A percentile compares a stretch with the other conserved stretches of the same genome.
Evolutionary conservation across 2,888 invertebrate species (phyloP).

Genomic region (Ceratothoa steindachneri): DNA sequence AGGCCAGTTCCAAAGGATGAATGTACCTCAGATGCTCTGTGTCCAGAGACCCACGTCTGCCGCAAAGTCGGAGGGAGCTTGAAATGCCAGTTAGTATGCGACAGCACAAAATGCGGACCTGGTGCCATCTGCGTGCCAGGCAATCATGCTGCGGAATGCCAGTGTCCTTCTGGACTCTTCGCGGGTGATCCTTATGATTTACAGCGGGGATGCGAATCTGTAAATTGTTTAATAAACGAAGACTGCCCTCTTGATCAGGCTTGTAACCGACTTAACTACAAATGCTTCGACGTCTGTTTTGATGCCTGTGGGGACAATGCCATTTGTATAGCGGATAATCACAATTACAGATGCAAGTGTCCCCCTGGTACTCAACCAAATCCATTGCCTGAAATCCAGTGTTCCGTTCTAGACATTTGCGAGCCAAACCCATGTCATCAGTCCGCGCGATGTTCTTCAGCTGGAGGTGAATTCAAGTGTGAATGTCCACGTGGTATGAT

Average conservation of each 20-base stretch:
- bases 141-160: conserved; percentile 82
- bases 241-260: conserved; percentile 63
- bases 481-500: conserved; percentile 71
- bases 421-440: conserved; percentile 66
- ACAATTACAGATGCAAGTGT: conserved; percentile 76
- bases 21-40: conserved; percentile 75
- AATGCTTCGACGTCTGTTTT: conserved; percentile 75
- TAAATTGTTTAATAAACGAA: conserved; percentile 59
- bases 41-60: conserved; percentile 76
- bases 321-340: conserved; percentile 80
- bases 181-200: conserved; percentile 79
- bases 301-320: conserved; percentile 81
- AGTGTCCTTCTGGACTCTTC: conserved; percentile 80
- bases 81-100: conserved; percentile 74
- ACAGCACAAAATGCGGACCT: conserved; percentile 72
- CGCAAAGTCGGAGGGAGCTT: conserved; percentile 60
- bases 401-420: conserved; percentile 57
- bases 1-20: conserved; percentile 66
- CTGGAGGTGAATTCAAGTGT: conserved; percentile 64
- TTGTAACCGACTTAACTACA: conserved; percentile 79
- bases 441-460: conserved; percentile 68
- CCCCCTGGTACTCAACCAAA: conserved; percentile 76
- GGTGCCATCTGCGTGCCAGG: conserved; percentile 82
- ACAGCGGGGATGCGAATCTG: conserved; percentile 49
- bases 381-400: conserved; percentile 78